These are phyloP conservation scores for Nothura maculosa DNA, from an alignment of 2,797 vertebrate species.

Conservation along the genomic window DNA sequence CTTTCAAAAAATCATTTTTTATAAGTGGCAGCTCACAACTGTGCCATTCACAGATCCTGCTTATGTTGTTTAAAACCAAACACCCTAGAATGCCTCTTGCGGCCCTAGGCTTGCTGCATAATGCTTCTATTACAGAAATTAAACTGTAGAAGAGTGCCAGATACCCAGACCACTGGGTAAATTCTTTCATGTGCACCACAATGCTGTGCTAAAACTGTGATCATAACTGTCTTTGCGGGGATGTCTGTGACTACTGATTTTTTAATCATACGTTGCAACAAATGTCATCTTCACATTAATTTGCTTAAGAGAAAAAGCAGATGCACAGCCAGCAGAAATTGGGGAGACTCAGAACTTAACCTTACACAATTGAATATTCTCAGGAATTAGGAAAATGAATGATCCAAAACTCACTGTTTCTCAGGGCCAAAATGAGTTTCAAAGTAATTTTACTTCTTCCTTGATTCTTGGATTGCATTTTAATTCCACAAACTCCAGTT, in stretches of 20 bases:
- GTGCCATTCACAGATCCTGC: constrained; percentile 46
- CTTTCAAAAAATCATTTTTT: constrained; percentile 63
- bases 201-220: not conserved
- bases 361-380: not conserved
- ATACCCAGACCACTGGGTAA: not conserved
- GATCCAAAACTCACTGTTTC: not conserved
- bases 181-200: not conserved
- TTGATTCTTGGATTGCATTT: not conserved
- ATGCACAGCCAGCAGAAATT: not conserved
- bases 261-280: not conserved
- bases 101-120: constrained; percentile 39
- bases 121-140: constrained; percentile 37
- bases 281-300: not conserved
- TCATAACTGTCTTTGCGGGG: constrained; percentile 5
- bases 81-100: constrained; percentile 1
- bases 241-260: not conserved
- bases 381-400: not conserved
- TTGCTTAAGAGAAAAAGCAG: not conserved
- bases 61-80: constrained; percentile 55
- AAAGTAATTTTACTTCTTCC: not conserved
- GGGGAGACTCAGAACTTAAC: not conserved
- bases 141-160: not conserved
- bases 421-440: not conserved
- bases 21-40: constrained; percentile 61
- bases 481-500: not conserved